Evolutionary conservation across 1,140 invertebrate genomes (phyloP).

Genomic region (Planococcus citri): DNA sequence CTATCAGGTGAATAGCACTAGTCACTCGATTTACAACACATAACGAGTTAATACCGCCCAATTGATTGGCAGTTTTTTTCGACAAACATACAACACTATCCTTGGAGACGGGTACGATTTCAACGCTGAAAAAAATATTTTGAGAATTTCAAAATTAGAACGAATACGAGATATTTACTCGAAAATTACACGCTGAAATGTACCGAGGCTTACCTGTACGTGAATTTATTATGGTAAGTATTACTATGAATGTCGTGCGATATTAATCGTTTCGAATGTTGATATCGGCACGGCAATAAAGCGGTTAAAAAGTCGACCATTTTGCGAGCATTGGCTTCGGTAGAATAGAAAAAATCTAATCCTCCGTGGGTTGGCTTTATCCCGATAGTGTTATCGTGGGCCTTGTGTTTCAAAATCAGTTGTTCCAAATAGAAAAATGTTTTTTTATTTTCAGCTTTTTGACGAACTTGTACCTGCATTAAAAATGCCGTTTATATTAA

Average conservation of each 20-base stretch:
- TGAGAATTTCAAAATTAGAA: constrained; percentile 17
- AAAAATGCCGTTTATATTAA: constrained; percentile 29
- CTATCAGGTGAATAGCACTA: constrained; percentile 81
- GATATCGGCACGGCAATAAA: constrained; percentile 73
- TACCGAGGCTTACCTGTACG: constrained; percentile 42
- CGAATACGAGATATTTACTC: constrained; percentile 12
- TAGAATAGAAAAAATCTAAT: constrained; percentile 88
- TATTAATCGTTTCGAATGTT: constrained; percentile 87
- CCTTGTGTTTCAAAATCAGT: constrained; percentile 88
- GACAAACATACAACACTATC: constrained; percentile 91
- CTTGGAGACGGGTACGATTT: constrained; percentile 94
- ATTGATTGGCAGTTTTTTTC: constrained; percentile 68
- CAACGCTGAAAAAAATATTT: constrained; percentile 61
- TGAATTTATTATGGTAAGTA: constrained; percentile 92
- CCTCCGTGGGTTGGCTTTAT: constrained; percentile 92
- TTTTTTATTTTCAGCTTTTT: constrained; percentile 87
- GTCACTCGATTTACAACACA: constrained; percentile 83
- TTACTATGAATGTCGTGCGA: constrained; percentile 97
- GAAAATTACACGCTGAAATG: too few species aligned
- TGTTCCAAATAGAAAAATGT: constrained; percentile 98
- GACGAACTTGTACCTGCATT: constrained; percentile 62
- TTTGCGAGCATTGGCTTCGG: constrained; percentile 82
- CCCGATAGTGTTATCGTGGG: constrained; percentile 79
- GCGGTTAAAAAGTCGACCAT: constrained; percentile 86
- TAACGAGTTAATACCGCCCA: constrained; percentile 85